These are phyloP conservation scores for Liasis olivaceus DNA, from an alignment of 2,797 vertebrate genomes.

Conservation along the genomic window DNA sequence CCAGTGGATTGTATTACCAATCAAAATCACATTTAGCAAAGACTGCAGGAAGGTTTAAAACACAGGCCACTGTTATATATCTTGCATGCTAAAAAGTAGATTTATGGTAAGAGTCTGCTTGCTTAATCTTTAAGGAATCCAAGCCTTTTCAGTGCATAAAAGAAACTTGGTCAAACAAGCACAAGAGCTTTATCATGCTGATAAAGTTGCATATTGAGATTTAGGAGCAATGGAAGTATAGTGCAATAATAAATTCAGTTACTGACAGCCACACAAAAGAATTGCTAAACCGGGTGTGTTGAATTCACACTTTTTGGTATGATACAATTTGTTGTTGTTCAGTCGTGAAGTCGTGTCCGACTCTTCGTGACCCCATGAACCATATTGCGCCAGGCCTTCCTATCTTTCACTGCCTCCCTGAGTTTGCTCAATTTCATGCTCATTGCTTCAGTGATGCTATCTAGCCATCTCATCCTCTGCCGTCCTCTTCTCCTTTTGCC, in stretches of 20 bases:
- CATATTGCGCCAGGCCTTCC: no score
- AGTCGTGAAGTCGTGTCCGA: no score
- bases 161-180: neutral
- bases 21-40: neutral
- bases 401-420: no score
- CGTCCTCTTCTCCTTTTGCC: no score
- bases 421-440: no score
- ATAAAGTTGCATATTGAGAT: neutral
- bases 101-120: neutral
- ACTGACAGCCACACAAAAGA: neutral
- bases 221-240: neutral
- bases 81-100: neutral
- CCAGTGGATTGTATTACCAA: neutral
- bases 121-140: neutral
- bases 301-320: neutral
- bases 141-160: neutral
- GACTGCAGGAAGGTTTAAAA: neutral
- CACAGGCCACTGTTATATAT: neutral
- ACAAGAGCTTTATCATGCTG: neutral
- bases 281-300: neutral
- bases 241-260: neutral
- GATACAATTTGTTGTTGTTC: no score
- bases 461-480: no score
- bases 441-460: no score
- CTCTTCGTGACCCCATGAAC: no score